These are phyloP conservation scores for Pseudorhiza aurosa DNA, from an alignment of 30 jellyfish, hydroid and myxozoan genomes.

Conservation along the genomic window DNA sequence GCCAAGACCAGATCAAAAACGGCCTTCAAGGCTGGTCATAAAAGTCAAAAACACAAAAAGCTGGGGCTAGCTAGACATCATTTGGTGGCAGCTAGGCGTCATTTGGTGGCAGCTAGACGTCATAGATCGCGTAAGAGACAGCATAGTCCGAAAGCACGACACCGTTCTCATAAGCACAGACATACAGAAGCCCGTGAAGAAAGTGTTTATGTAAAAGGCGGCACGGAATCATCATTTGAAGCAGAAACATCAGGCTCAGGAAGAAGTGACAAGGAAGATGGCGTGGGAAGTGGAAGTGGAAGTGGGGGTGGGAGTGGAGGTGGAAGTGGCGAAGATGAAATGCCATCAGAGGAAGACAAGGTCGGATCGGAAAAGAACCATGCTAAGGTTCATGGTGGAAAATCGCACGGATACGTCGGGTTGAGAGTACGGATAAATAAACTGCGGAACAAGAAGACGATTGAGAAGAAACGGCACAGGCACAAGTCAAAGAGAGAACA, in stretches of 20 bases:
- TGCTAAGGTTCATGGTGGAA: background rate
- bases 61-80: background rate
- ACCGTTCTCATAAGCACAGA: background rate
- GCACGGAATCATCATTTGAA: background rate
- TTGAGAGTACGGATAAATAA: conserved; percentile 13
- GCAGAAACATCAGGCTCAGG: no score
- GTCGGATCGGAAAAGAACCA: background rate
- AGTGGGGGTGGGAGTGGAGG: conserved; percentile 21
- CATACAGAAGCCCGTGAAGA: background rate
- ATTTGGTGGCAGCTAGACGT: background rate
- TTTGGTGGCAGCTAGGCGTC: background rate
- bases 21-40: background rate
- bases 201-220: background rate
- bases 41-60: background rate
- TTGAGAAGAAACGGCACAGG: background rate
- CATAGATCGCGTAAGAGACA: background rate
- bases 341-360: background rate
- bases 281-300: conserved; percentile 35
- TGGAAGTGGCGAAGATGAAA: conserved; percentile 29
- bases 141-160: background rate
- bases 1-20: background rate
- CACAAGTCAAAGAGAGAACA: background rate
- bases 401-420: background rate
- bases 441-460: background rate
- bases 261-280: background rate